These are phyloP conservation scores for rabbit (Oryctolagus cuniculus) DNA, from an alignment of 2,113 vertebrate species.

Conservation along the genomic window DNA sequence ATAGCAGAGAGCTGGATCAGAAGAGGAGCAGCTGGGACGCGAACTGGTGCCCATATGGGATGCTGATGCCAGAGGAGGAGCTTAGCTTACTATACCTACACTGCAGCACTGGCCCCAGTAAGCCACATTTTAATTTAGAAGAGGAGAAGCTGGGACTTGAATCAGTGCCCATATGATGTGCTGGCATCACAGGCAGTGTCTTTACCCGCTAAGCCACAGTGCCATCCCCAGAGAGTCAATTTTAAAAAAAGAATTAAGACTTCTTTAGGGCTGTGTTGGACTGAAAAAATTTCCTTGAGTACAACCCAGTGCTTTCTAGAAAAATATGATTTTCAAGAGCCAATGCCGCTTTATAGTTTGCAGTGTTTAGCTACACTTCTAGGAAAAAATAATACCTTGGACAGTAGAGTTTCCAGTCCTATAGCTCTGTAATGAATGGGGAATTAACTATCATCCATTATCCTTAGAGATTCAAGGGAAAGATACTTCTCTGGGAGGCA, in stretches of 20 bases:
- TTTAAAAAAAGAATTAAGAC: background rate
- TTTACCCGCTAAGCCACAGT: too few relatives aligned
- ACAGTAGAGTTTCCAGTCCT: background rate
- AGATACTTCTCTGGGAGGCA: background rate
- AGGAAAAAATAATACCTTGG: slow-evolving; percentile 1
- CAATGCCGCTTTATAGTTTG: background rate
- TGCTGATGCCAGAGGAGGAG: too few relatives aligned
- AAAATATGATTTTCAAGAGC: background rate
- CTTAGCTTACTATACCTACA: too few relatives aligned
- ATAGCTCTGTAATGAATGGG: slow-evolving; percentile 30
- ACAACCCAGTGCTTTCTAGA: slow-evolving; percentile 13
- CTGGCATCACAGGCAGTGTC: too few relatives aligned
- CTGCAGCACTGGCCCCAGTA: too few relatives aligned
- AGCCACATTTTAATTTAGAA: too few relatives aligned
- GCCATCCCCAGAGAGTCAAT: too few relatives aligned
- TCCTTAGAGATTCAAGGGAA: background rate
- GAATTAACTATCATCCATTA: background rate
- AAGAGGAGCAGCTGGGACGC: too few relatives aligned
- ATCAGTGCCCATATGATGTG: too few relatives aligned
- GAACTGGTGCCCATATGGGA: too few relatives aligned
- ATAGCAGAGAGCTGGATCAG: too few relatives aligned
- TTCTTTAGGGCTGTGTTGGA: background rate
- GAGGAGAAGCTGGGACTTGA: too few relatives aligned
- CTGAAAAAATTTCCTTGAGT: background rate
- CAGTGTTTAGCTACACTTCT: background rate